These are phyloP conservation scores for Dastarcus helophoroides DNA, from an alignment of 2,888 invertebrate genomes.

Conservation along the genomic window DNA sequence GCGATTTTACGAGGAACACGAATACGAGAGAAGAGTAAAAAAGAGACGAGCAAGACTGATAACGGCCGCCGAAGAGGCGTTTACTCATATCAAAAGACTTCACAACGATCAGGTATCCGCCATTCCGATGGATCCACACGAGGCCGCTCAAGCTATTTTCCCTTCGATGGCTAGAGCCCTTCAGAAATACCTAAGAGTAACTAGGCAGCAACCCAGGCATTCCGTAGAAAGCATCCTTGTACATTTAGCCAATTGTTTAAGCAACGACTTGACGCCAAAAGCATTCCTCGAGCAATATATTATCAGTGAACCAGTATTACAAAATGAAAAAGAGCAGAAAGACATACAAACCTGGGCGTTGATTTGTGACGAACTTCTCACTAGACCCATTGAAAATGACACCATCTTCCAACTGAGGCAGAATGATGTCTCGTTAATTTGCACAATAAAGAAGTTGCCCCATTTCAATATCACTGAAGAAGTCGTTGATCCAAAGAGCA, in stretches of 20 bases:
- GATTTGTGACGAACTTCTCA: conserved; percentile 83
- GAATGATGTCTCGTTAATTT: conserved; percentile 84
- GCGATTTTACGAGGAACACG: conserved; percentile 95
- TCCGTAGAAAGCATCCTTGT: conserved; percentile 86
- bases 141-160: conserved; percentile 96
- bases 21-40: conserved; percentile 84
- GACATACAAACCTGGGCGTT: conserved; percentile 92
- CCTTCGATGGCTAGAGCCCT: conserved; percentile 92
- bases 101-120: conserved; percentile 61
- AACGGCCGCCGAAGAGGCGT: conserved; percentile 94
- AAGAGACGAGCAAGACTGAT: conserved; percentile 83
- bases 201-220: conserved; percentile 91
- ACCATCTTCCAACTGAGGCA: conserved; percentile 86
- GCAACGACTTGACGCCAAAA: conserved; percentile 86
- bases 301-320: conserved; percentile 70
- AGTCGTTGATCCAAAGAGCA: conserved; percentile 90
- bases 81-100: conserved; percentile 88
- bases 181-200: conserved; percentile 92
- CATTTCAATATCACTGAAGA: conserved; percentile 93
- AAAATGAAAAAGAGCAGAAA: conserved; percentile 71
- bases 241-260: conserved; percentile 83
- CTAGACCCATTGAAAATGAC: conserved; percentile 72
- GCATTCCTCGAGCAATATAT: conserved; percentile 94
- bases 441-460: conserved; percentile 75
- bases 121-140: conserved; percentile 83